Percentiles rank a stretch among this genome's conserved stretches.
Evolutionary conservation across 2,113 vertebrate genomes (phyloP).

Genomic region (Numida meleagris): DNA sequence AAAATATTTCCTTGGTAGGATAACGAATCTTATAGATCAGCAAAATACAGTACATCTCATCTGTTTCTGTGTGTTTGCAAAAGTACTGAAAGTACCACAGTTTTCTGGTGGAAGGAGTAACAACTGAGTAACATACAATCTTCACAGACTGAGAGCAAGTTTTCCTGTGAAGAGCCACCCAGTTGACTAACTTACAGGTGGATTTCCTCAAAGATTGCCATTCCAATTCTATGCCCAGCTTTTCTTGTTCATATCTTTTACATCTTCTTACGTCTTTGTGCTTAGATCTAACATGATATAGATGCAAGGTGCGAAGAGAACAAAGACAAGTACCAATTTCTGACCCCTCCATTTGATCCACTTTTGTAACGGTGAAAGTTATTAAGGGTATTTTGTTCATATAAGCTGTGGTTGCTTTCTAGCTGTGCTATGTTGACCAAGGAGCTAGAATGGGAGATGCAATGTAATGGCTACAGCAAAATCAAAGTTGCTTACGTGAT

Average conservation of each 20-base stretch:
- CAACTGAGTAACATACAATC: neutral
- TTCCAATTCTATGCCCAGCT: neutral
- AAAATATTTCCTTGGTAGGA: neutral
- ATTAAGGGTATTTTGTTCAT: neutral
- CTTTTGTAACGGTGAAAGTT: neutral
- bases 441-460: neutral
- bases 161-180: neutral
- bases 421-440: neutral
- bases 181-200: accelerated
- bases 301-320: neutral
- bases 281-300: neutral
- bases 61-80: neutral
- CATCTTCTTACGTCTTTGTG: neutral
- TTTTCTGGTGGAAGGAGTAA: neutral
- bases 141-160: neutral
- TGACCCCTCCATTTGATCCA: neutral
- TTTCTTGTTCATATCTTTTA: neutral
- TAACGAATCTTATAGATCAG: neutral
- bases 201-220: neutral
- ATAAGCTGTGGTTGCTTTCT: neutral
- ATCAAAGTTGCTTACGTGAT: neutral
- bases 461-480: neutral
- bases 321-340: neutral
- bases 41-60: neutral
- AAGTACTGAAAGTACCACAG: neutral